phyloP scores from a whole-genome alignment of 2,113 vertebrate genomes.

The Barbus barbus region DNA sequence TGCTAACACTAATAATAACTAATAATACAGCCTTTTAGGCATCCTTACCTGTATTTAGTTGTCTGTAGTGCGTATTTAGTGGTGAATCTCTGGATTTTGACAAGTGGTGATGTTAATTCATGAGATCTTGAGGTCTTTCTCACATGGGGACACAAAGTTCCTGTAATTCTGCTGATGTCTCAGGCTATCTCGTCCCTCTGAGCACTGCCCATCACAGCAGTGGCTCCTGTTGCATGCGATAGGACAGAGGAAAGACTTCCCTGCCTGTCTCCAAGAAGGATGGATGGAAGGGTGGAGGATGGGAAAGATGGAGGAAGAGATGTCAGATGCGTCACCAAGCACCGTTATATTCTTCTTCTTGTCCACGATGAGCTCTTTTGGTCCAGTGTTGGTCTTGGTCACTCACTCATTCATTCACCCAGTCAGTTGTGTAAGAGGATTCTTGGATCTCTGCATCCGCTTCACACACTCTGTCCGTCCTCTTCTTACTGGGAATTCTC shows the following conservation, averaged over 20 bases:
- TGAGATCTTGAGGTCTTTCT: neutral
- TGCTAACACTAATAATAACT: neutral
- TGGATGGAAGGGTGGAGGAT: conserved; percentile 10
- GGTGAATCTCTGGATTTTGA: conserved; percentile 6
- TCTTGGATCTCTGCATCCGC: neutral
- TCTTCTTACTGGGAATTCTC: neutral
- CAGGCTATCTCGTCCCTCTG: conserved; percentile 1
- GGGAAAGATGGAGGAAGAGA: conserved; percentile 72
- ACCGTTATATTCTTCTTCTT: conserved; percentile 4
- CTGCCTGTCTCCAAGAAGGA: neutral
- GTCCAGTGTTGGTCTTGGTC: conserved; percentile 11
- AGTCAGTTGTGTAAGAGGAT: conserved; percentile 2
- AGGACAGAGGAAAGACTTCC: neutral
- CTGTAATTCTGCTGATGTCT: neutral
- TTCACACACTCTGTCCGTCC: neutral
- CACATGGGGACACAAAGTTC: conserved; percentile 23
- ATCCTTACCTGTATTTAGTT: conserved; percentile 15
- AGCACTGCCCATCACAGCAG: neutral
- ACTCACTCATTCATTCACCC: neutral
- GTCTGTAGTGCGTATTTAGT: no score
- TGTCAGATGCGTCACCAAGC: conserved; percentile 63
- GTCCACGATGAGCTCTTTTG: neutral
- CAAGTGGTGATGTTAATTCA: neutral
- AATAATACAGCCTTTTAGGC: neutral
- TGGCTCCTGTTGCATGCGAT: conserved; percentile 23